Base-by-base conservation (phyloP, 2,113 vertebrate genomes). In the Prionailurus viverrinus region DNA sequence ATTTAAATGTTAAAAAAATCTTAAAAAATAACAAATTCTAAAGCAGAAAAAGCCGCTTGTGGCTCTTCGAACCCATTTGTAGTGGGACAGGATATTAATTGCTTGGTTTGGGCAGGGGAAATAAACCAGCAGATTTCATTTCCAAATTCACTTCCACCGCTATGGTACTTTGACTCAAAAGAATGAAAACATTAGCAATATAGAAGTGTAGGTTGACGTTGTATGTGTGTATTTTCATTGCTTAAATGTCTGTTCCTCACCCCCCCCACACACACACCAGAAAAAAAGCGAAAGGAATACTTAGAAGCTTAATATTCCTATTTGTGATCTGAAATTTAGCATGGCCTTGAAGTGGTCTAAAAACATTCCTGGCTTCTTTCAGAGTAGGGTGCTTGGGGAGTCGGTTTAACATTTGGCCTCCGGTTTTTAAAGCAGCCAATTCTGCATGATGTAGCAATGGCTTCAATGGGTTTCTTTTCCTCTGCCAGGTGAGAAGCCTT, bases 401-500 rank as follows among this genome's bases (percentile, higher is more conserved):
- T 63, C 93, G 36, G 36, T 79, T 82, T 69, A 25, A 3, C 61
- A 8, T 55, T 13, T 18, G 45, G 12, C 23, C 65, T 73, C 36
- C 8, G 7, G 63, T 71, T 93, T 81, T 51, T 48, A 41, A 63
- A n/a, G 45, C 4, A 29, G 53, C 51, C 4, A 8, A 6, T 16
- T 65, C 68, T 82, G 80, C 1, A 0, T 92, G 51, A 23, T 21
- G 13, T 14, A 33, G 36, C 84, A 7, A 14, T 66, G 39, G 33
- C 53, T 78, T 95, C 58, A 95, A 16, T 9, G n/a, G 29, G 21
- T 61, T 63, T 69, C 1, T 48, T 79, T 83, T 95, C 82, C 94
- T 80, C 93, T 74, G 2, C 1, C 95, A 99, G 99, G 99, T 98
- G 99, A 99, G 98, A 99, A 99, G 97, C 99, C 99, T 79, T 99